Percentiles rank a stretch among this genome's conserved stretches.
Evolutionary conservation across 2,113 vertebrate species (phyloP).

Genomic region (Actenoides hombroni): DNA sequence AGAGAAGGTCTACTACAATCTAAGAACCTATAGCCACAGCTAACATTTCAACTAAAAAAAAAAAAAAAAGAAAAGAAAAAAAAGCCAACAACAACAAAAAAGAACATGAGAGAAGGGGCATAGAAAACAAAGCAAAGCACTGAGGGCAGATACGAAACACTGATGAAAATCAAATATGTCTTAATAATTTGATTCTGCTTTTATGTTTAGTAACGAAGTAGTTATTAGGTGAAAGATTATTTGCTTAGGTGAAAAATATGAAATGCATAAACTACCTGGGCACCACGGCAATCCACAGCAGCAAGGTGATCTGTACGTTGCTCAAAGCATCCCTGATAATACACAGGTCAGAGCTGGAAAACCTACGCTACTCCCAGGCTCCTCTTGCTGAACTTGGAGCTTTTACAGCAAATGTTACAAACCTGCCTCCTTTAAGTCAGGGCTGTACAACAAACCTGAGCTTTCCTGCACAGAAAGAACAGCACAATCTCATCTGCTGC

Average conservation of each 20-base stretch:
- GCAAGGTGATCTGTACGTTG: neutral
- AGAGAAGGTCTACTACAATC: neutral
- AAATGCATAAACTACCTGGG: neutral
- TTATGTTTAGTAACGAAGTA: neutral
- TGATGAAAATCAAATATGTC: neutral
- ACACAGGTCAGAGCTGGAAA: neutral
- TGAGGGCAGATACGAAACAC: neutral
- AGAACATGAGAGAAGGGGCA: neutral
- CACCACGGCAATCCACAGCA: neutral
- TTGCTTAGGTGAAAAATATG: neutral
- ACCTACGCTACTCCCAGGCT: neutral
- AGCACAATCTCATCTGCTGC: neutral
- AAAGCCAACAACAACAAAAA: neutral
- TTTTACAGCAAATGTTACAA: neutral
- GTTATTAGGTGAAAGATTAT: neutral
- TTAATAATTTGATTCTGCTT: neutral
- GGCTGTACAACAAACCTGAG: neutral
- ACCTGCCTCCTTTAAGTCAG: neutral
- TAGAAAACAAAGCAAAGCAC: neutral
- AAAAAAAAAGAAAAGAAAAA: neutral
- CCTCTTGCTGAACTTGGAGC: neutral
- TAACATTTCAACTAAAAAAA: neutral
- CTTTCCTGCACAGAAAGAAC: neutral
- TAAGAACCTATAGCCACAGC: neutral
- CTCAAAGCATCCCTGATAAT: neutral